Base-by-base conservation (phyloP, 1,140 invertebrate species). In the Bombus soroeensis region DNA sequence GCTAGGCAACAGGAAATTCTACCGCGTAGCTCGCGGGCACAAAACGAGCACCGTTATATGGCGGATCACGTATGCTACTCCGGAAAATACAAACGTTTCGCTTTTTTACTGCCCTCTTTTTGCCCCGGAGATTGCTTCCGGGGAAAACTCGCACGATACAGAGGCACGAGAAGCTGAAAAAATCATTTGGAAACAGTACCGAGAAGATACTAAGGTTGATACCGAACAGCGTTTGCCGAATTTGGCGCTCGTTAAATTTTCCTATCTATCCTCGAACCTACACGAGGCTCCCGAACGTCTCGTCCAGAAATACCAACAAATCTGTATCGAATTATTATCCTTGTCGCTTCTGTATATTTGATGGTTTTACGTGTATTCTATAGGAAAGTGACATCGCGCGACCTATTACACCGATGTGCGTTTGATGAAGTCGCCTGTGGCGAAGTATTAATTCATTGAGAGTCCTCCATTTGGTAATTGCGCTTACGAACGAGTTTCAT, bases 1-100 rank as follows among this genome's bases (percentile, higher is more conserved):
- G 39, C 2, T 2, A 64, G 71, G 64, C 18, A 39, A 43, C 66
- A 28, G 68, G 10, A 59, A 89, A 83, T 71, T 53, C 47, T 25
- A 37, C 70, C 6, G 64, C 59, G 64, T 77, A 22, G 47, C 41
- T 37, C 34, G 68, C 6, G 43, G 18, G 53, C 64, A 12, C 25
- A 3, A n/a, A 57, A 81, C 64, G 70, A 71, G 64, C 43, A 4
- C 9, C 72, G 80, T 71, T 87, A 83, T 87, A 89, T 89, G 88
- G 87, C 41, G 57, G 18, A 78, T 87, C 86, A 41, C 59, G 75
- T 53, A 41, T n/a, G 39, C 70, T n/a, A 1, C 32, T 71, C 10
- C 32, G 12, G 18, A 12, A 77, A 80, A 73, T 85, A 80, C 68
- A 80, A 85, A 72, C 77, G 39, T 80, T 73, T 70, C 64, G n/a